Base-by-base conservation (phyloP, 2,113 vertebrate genomes). In the Lates calcarifer region DNA sequence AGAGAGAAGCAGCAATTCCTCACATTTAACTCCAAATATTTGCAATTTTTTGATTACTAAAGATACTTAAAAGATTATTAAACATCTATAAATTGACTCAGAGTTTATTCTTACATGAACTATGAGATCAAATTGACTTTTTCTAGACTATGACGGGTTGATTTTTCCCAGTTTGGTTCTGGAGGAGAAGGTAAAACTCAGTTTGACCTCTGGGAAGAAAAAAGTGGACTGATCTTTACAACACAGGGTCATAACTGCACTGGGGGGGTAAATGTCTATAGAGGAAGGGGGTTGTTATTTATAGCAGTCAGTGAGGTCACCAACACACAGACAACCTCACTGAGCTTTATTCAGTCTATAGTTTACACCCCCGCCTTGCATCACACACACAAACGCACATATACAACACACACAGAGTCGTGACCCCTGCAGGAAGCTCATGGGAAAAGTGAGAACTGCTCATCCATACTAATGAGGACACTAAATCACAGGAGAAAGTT, bases 381-480 rank as follows among this genome's bases (percentile, higher is more conserved):
- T 2, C 83, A 7, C 62, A 35, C 62, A 75, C 61, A 37, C 39
- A 43, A 7, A 14, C 26, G 0, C 35, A 68, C 51, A 51, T 20
- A 64, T 15, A 60, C 20, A 26, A 31, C 63, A 37, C 82, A 69
- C 37, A 83, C 74, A 63, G 35, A 79, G 79, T 63, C 69, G 13
- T 74, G 89, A 93, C 88, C 90, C 87, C 79, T 74, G 67, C 29
- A 45, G 65, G 69, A 79, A 73, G 57, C 79, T 86, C 87, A 74
- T 93, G 91, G 89, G 90, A 91, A 91, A 89, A 60, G 76, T 70
- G 81, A 29, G 81, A 87, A 51, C 62, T 61, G 80, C 51, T 93
- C 83, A 83, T 91, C 71, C 47, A 85, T 79, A 81, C 75, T 88
- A 88, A 93, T 73, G 76, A 91, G 77, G 85, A 86, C 79, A 78